Percentiles rank a stretch among this genome's conserved stretches.
Conservation (phyloP, 2,888 invertebrate species). For the Tholera decimalis region DNA sequence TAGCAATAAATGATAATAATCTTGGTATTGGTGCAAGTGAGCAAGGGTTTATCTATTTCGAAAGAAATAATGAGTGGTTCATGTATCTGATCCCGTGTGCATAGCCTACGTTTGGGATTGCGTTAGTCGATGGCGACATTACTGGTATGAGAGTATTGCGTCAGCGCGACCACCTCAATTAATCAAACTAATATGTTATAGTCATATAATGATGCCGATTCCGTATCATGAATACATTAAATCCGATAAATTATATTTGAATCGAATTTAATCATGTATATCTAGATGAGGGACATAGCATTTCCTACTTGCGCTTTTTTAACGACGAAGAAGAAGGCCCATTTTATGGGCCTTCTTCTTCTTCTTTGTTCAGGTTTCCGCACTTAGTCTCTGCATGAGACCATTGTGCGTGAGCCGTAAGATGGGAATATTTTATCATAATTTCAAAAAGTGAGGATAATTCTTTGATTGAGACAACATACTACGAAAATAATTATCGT, state of each 20-base stretch:
- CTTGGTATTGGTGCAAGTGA: constrained; percentile 40
- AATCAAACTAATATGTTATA: constrained; percentile 55
- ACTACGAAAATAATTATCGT: constrained; percentile 14
- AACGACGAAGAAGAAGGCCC: too few species aligned
- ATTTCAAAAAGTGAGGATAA: constrained; percentile 13
- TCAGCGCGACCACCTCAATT: constrained; percentile 55
- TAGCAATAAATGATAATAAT: constrained; percentile 60
- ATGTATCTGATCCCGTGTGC: constrained; percentile 67
- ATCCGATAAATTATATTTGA: constrained; percentile 13
- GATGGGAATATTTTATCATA: neutral
- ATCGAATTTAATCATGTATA: constrained; percentile 6
- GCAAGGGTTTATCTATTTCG: constrained; percentile 64
- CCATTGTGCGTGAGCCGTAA: too few species aligned
- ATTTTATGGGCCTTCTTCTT: too few species aligned
- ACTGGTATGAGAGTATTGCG: constrained; percentile 51
- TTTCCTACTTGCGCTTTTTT: constrained; percentile 16
- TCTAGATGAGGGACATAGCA: constrained; percentile 14
- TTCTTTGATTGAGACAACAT: constrained; percentile 19
- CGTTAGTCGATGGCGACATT: constrained; percentile 63
- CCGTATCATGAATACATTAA: constrained; percentile 23
- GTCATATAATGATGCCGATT: constrained; percentile 21
- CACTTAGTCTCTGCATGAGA: too few species aligned
- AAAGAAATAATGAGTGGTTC: constrained; percentile 63
- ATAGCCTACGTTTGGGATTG: constrained; percentile 65
- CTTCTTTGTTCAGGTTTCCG: too few species aligned